Conservation (phyloP, 2,888 invertebrate species). For the Sialis lutaria region DNA sequence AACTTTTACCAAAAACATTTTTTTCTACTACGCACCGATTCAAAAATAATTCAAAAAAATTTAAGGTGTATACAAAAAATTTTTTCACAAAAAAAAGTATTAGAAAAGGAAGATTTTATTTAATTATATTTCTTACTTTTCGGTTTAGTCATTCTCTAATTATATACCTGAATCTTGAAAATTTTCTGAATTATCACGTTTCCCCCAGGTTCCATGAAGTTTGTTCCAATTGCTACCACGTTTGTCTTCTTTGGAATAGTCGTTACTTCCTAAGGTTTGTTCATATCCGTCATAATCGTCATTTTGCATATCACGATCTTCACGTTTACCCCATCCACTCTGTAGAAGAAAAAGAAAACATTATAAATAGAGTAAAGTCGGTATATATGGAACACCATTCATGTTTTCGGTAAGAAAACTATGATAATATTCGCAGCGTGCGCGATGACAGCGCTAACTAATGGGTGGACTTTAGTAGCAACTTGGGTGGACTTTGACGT, state of each 20-base stretch:
- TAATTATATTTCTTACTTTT: not conserved
- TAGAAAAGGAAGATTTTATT: not conserved
- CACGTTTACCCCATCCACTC: conserved; percentile 27
- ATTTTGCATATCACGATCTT: not conserved
- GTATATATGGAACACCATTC: too few relatives aligned
- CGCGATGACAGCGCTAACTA: too few relatives aligned
- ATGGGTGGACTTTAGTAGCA: too few relatives aligned
- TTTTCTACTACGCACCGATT: not conserved
- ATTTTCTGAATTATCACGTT: conserved; percentile 44
- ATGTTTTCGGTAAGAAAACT: too few relatives aligned
- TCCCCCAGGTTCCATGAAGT: conserved; percentile 59
- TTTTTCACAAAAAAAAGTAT: too few relatives aligned
- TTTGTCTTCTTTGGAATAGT: conserved; percentile 29
- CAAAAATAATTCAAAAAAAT: not conserved
- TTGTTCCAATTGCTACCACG: conserved; percentile 41
- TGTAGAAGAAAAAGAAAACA: conserved; percentile 10
- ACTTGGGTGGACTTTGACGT: too few relatives aligned
- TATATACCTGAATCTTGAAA: conserved; percentile 26
- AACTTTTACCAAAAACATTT: too few relatives aligned
- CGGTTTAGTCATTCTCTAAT: conserved; percentile 1
- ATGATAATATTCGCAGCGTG: too few relatives aligned
- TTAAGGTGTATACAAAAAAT: too few relatives aligned
- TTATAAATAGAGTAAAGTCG: not conserved
- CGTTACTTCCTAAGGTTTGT: conserved; percentile 7
- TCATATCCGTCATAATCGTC: not conserved